Base-by-base conservation (phyloP, 2,113 vertebrate genomes). In the Myxocyprinus asiaticus region DNA sequence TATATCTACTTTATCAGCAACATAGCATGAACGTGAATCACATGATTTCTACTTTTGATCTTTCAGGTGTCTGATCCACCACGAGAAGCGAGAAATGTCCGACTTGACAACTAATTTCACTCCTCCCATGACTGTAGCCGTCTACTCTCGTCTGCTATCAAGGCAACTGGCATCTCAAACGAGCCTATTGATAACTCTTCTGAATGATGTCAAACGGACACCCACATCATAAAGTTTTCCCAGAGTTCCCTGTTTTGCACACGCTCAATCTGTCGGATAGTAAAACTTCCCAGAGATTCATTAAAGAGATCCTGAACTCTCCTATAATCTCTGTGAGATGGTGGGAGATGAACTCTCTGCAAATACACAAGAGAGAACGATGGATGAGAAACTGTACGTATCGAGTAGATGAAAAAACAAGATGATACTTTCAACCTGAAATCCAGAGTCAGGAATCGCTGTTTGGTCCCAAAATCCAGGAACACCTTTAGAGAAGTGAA, bases 241-340 rank as follows among this genome's bases (percentile, higher is more conserved):
- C 82, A 86, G 7, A 86, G 65, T 47, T 79, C 44, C 64, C 73
- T 84, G 85, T 86, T 86, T 53, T 86, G 85, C 42, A 86, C 80
- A 6, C 85, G 74, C 75, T 86, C 79, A 14, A 86, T 74, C n/a
- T 3, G 76, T 10, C 69, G 43, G 65, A 86, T 75, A 14, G 4
- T 77, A 6, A 79, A 81, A 9, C 66, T 51, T 5, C 6, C 74
- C 80, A 84, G 76, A n/a, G 82, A 82, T 65, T 82, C 73, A 4
- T 9, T 43, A 65, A 86, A 86, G 47, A 45, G 67, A 22, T 75
- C 77, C 15, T 84, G 78, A 1, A 84, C 80, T 62, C 53, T 84
- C 11, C 58, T 3, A 6, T 84, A 80, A 51, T 86, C 85, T 11
- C 69, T 76, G 50, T 81, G 64, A 43, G 85, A 77, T 0, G 64